Conservation (phyloP, 2,113 vertebrate species). For the Xiphorhynchus elegans region DNA sequence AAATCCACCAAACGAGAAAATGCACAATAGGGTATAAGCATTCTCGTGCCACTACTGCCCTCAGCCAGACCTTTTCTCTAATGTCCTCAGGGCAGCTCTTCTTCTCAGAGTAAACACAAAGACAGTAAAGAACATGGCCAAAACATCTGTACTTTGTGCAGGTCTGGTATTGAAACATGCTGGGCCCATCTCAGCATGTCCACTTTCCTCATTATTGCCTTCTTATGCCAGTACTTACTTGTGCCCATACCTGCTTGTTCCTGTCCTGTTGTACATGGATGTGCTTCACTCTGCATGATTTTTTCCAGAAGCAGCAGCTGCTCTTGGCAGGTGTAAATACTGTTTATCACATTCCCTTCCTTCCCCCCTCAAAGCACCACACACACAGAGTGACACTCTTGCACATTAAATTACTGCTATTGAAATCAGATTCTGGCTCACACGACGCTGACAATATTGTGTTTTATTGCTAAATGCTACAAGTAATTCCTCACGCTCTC, state of each 20-base stretch:
- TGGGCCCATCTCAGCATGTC: not conserved
- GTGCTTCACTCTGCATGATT: not conserved
- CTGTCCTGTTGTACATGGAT: not conserved
- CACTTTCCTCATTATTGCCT: not conserved
- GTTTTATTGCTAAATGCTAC: slow-evolving; percentile 27
- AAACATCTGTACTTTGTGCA: not conserved
- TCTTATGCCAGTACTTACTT: not conserved
- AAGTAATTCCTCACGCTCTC: slow-evolving; percentile 8
- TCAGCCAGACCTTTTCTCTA: not conserved
- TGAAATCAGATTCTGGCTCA: slow-evolving; percentile 20
- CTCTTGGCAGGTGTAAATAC: not conserved
- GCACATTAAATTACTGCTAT: not conserved
- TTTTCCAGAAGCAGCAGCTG: slow-evolving; percentile 13
- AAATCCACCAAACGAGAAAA: not conserved
- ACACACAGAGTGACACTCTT: not conserved
- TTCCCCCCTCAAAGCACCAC: not conserved
- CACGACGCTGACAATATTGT: not conserved
- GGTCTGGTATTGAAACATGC: not conserved
- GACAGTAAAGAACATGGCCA: not conserved
- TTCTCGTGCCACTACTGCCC: not conserved
- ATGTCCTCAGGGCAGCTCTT: not conserved
- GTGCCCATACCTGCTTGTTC: not conserved
- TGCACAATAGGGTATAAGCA: not conserved
- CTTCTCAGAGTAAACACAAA: not conserved
- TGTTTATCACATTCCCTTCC: not conserved